A percentile compares a stretch with the other conserved stretches of the same genome.
Conservation (phyloP, 2,888 invertebrate genomes). For the Sympetrum striolatum region DNA sequence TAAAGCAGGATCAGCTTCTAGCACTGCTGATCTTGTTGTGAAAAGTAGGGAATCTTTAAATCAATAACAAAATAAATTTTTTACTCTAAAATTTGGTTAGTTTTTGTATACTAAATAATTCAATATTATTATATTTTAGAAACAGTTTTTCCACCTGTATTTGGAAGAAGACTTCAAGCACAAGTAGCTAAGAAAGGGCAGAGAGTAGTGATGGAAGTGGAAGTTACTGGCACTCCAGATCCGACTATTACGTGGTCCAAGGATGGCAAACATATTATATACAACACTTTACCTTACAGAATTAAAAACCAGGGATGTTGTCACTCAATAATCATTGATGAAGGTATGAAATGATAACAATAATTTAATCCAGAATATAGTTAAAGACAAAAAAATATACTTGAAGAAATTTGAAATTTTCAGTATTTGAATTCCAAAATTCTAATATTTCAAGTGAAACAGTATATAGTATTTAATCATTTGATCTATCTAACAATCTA, state of each 20-base stretch:
- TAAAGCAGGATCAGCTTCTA: conserved; percentile 73
- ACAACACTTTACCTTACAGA: conserved; percentile 61
- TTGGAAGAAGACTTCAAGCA: conserved; percentile 78
- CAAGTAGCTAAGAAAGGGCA: conserved; percentile 76
- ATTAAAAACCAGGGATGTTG: conserved; percentile 71
- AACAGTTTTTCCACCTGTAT: conserved; percentile 80
- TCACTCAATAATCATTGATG: conserved; percentile 73
- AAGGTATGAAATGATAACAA: conserved; percentile 61
- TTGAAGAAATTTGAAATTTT: too few species aligned
- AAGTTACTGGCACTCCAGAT: conserved; percentile 79
- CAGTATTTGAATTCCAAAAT: too few species aligned
- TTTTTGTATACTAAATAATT: background rate
- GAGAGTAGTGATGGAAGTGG: conserved; percentile 75
- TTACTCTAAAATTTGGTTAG: background rate
- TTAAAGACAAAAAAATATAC: too few species aligned
- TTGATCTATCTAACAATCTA: too few species aligned
- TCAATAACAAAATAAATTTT: background rate
- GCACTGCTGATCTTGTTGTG: conserved; percentile 82
- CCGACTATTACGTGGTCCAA: conserved; percentile 78
- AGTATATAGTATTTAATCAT: too few species aligned
- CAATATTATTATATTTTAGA: conserved; percentile 60
- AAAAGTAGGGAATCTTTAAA: conserved; percentile 66
- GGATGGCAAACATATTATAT: conserved; percentile 70
- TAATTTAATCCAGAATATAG: too few species aligned
- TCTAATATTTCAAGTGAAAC: too few species aligned